A percentile compares a stretch with the other conserved stretches of the same genome.
Conservation (phyloP, 2,797 vertebrate species). For the Echeneis naucrates region DNA sequence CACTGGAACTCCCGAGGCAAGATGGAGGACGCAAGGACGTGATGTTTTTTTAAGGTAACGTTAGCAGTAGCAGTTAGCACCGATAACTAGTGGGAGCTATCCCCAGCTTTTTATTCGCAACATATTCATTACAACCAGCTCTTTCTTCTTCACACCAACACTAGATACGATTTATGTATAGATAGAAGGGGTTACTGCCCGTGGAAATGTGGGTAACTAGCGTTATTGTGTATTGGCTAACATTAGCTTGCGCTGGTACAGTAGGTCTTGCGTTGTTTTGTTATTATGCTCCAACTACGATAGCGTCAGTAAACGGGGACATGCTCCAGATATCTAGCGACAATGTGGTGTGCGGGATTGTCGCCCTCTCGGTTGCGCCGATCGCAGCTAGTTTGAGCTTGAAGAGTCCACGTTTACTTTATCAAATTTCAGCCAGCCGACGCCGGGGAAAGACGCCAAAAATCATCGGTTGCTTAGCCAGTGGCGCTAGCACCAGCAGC, state of each 20-base stretch:
- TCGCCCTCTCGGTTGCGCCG: background rate
- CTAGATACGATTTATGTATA: background rate
- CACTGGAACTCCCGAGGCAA: conserved; percentile 89
- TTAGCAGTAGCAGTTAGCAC: conserved; percentile 75
- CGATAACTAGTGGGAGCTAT: conserved; percentile 59
- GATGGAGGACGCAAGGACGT: conserved; percentile 92
- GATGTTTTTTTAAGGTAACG: conserved; percentile 80
- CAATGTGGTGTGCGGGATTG: fast-evolving
- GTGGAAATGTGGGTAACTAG: background rate
- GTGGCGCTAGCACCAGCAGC: conserved; percentile 67
- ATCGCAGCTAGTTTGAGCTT: background rate
- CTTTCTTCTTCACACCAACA: background rate
- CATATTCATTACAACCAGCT: background rate
- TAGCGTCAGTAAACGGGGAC: conserved; percentile 19
- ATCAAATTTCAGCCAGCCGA: conserved; percentile 49
- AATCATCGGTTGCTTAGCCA: conserved; percentile 60
- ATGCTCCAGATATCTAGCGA: conserved; percentile 3
- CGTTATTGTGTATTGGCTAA: conserved; percentile 55
- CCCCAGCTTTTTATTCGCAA: background rate
- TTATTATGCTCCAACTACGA: conserved; percentile 65
- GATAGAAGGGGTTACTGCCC: background rate
- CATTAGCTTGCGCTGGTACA: conserved; percentile 75
- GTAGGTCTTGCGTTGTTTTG: conserved; percentile 80
- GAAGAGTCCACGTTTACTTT: conserved; percentile 10
- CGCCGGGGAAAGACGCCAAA: conserved; percentile 49